phyloP scores from a whole-genome alignment of 2,113 vertebrate species.

The Myotis yumanensis region DNA sequence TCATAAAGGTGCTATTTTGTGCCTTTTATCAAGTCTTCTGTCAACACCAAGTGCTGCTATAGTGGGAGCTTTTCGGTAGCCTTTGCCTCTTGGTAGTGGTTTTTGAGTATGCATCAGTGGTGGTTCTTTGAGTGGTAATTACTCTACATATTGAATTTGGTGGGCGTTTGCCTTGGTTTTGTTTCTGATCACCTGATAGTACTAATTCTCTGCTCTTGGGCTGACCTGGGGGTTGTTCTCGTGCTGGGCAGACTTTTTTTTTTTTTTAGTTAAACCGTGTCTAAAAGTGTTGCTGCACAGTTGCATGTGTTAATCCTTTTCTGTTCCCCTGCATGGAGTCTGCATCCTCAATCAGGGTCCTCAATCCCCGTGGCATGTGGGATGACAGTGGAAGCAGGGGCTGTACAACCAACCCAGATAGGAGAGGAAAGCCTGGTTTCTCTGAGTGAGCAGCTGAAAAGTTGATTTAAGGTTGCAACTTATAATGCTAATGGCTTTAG shows the following conservation, averaged over 20 bases:
- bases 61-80: neutral
- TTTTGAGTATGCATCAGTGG: slow-evolving; percentile 59
- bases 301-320: slow-evolving; percentile 93
- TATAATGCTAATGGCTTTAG: neutral
- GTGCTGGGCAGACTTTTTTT: slow-evolving; percentile 80
- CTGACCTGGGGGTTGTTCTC: slow-evolving; percentile 80
- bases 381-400: neutral
- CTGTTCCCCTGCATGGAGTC: slow-evolving; percentile 92
- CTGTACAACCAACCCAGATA: neutral
- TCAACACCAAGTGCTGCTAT: slow-evolving; percentile 4
- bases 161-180: slow-evolving; percentile 85
- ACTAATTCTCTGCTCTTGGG: slow-evolving; percentile 91
- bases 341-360: slow-evolving; percentile 77
- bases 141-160: slow-evolving; percentile 48
- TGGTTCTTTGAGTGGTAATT: slow-evolving; percentile 58
- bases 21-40: slow-evolving; percentile 41
- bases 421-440: neutral
- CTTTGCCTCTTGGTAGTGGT: slow-evolving; percentile 44
- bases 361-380: slow-evolving; percentile 62
- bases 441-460: slow-evolving; percentile 25
- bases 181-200: slow-evolving; percentile 87
- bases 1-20: slow-evolving; percentile 3
- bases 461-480: neutral
- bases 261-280: slow-evolving; percentile 75
- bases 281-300: slow-evolving; percentile 86